Conservation (phyloP, 1,140 invertebrate genomes). For the Dendroctonus ponderosae region DNA sequence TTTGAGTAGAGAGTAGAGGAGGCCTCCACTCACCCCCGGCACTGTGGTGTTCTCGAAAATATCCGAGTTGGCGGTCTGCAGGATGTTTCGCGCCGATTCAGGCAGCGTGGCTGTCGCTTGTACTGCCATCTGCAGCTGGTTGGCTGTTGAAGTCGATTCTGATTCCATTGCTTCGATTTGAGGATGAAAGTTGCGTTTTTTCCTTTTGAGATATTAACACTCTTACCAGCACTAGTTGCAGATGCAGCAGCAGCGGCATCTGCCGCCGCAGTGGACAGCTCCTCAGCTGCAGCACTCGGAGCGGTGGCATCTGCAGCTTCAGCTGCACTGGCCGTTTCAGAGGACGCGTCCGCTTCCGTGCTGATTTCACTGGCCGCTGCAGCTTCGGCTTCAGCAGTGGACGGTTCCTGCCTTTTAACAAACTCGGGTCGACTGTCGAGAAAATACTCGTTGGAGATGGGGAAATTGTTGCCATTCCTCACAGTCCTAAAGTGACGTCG, state of each 20-base stretch:
- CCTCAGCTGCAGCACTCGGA: neutral
- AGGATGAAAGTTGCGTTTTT: too few relatives aligned
- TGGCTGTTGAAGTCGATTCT: neutral
- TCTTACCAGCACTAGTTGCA: neutral
- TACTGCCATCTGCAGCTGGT: neutral
- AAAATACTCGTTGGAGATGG: slow-evolving; percentile 25
- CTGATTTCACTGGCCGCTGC: neutral
- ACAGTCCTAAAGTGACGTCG: neutral
- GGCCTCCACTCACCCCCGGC: slow-evolving; percentile 6
- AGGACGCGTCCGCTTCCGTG: neutral
- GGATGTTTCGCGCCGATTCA: slow-evolving; percentile 12
- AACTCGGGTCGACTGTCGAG: slow-evolving; percentile 10
- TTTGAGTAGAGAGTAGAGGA: neutral
- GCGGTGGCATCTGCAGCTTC: neutral
- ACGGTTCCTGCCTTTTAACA: slow-evolving; percentile 20
- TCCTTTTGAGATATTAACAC: too few relatives aligned
- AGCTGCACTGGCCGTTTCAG: neutral
- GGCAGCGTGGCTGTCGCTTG: slow-evolving; percentile 2
- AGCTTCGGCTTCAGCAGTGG: neutral
- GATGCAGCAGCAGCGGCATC: neutral
- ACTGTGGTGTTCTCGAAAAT: slow-evolving; percentile 24
- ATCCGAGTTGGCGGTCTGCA: slow-evolving; percentile 25
- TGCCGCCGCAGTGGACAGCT: neutral
- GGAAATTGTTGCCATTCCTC: slow-evolving; percentile 4
- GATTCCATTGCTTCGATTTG: too few relatives aligned